Base-by-base conservation (phyloP, 2,888 invertebrate genomes). In the Chironomus tentans region DNA sequence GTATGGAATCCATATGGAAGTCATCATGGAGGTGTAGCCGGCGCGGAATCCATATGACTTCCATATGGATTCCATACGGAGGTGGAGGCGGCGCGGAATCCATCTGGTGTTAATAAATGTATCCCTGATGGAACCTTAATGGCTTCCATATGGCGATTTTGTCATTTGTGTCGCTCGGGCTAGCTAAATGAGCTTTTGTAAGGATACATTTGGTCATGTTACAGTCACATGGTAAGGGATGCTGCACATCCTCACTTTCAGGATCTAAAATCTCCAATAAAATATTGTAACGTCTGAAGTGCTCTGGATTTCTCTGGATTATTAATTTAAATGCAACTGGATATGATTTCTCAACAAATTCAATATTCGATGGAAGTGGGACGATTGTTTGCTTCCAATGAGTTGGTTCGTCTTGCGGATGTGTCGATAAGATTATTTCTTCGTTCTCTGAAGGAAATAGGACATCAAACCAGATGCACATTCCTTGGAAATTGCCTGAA, bases 381-480 rank as follows among this genome's bases (percentile, higher is more conserved):
- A 97, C 89, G 0, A 95, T 87, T 0, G 95, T 95, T 83, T 97
- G 97, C 81, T 96, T 95, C 97, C 97, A 97, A 85, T 97, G 97
- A 0, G 97, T 97, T 22, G 89, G 86, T 0, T 88, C 86, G 0
- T 86, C 84, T 56, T 87, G 85, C 3, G 97, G 96, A 1, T 93
- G 90, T 0, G 97, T 97, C 72, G 92, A 91, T 80, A 97, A 90
- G 3, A 86, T 84, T 5, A 93, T 86, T 13, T 87, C 84, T 78
- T 88, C 87, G 1, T 88, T 91, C 83, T 77, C 56, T 2, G 74
- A 56, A 3, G 92, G 91, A 82, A 95, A 94, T 70, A 85, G 84
- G 78, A 92, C 91, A 12, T 89, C 88, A 82, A 94, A 95, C 94
- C 94, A 94, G 70, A 94, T 83, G 81, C 92, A 92, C 72, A 94